Base-by-base conservation (phyloP, 1,140 invertebrate species). In the Philotrypesis tridentata region DNA sequence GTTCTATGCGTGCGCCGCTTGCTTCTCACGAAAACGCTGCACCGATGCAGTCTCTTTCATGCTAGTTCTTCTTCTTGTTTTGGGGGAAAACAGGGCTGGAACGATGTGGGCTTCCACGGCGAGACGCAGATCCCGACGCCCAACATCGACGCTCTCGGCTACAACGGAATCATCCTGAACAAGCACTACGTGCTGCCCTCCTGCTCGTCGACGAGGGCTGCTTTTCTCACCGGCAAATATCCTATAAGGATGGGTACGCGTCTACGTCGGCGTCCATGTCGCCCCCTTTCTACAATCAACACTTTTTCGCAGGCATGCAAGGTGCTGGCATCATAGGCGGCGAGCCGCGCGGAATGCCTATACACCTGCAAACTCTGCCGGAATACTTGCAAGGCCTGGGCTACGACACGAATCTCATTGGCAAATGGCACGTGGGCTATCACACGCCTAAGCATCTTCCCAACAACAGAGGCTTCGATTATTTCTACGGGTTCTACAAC, bases 21-120 rank as follows among this genome's bases (percentile, higher is more conserved):
- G n/a, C n/a, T n/a, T n/a, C n/a, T n/a, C n/a, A n/a, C n/a, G n/a
- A n/a, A n/a, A n/a, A n/a, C n/a, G n/a, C n/a, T n/a, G n/a, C n/a
- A n/a, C n/a, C n/a, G n/a, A n/a, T n/a, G n/a, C n/a, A n/a, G n/a
- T n/a, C n/a, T n/a, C n/a, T n/a, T n/a, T n/a, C 25, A 29, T 68
- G 23, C 27, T 55, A 43, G 17, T 29, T 76, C 27, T 61, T 9
- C 63, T 37, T 61, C 88, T 88, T 31, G 82, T 33, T 9, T 5
- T 33, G 25, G 5, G n/a, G n/a, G n/a, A 11, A 43, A 55, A 40
- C 11, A 95, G 95, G 95, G 95, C n/a, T 96, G 95, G 95, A 95
- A 96, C 87, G 95, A 96, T 87, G 93, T 96, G 4, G 93, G 95
- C 80, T 96, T 95, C 86, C 95, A 96, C 86, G 95, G 95, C 17